Conservation (phyloP, 2,888 invertebrate genomes). For the Hypselothyrea guttata region DNA sequence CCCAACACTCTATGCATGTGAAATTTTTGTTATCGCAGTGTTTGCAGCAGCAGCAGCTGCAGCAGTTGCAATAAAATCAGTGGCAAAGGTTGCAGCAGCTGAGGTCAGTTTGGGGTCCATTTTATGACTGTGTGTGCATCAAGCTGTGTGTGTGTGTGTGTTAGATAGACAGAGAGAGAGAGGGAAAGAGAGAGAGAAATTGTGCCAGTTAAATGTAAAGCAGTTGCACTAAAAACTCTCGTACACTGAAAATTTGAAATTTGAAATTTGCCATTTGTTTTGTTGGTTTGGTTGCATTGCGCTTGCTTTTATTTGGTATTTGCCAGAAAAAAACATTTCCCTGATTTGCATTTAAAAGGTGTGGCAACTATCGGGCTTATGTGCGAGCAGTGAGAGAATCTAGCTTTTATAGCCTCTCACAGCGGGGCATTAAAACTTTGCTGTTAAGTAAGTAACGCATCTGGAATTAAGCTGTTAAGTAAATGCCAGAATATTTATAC, state of each 20-base stretch:
- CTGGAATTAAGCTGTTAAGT: conserved; percentile 24
- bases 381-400: conserved; percentile 15
- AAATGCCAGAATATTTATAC: conserved; percentile 18
- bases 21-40: conserved; percentile 71
- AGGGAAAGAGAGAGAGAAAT: no score
- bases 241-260: conserved; percentile 58
- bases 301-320: conserved; percentile 34
- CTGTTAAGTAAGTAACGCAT: conserved; percentile 35
- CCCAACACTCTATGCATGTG: conserved; percentile 45
- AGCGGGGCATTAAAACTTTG: conserved; percentile 37
- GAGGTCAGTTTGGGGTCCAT: conserved; percentile 69
- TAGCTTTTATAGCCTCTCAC: conserved; percentile 33
- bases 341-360: conserved; percentile 74
- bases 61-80: conserved; percentile 73
- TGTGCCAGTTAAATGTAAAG: conserved; percentile 65
- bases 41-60: conserved; percentile 62
- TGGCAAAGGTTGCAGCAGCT: conserved; percentile 75
- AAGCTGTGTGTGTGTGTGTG: conserved; percentile 22
- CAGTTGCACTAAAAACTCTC: conserved; percentile 70
- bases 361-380: conserved; percentile 47
- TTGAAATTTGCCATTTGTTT: conserved; percentile 63
- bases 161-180: no score
- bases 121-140: conserved; percentile 21
- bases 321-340: conserved; percentile 59
- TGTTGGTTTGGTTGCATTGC: conserved; percentile 44